Evolutionary conservation across 2,797 vertebrate species (phyloP).

Genomic region (Tadarida brasiliensis): DNA sequence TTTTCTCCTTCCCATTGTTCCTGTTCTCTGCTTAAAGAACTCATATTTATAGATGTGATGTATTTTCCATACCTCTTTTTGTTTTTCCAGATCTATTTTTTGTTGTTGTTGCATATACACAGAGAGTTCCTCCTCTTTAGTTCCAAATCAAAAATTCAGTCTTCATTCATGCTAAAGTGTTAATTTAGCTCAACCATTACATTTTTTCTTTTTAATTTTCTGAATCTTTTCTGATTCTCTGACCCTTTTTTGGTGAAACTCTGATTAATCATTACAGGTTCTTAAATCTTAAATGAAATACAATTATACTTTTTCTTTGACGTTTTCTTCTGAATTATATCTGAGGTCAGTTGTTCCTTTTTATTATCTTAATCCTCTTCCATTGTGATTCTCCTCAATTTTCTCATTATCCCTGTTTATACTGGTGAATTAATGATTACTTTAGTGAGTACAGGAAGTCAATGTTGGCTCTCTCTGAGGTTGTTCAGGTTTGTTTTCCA

Average conservation of each 20-base stretch:
- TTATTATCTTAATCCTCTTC: conserved; percentile 62
- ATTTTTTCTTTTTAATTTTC: conserved; percentile 46
- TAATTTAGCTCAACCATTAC: not conserved
- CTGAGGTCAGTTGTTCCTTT: not conserved
- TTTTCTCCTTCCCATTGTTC: not conserved
- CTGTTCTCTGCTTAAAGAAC: conserved; percentile 37
- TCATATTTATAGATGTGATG: not conserved
- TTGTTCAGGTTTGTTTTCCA: not conserved
- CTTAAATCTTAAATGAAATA: conserved; percentile 57
- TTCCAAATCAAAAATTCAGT: conserved; percentile 42
- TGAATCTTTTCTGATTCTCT: conserved; percentile 37
- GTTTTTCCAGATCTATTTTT: not conserved
- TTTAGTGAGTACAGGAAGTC: not conserved
- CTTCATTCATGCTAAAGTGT: conserved; percentile 15
- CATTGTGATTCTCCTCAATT: conserved; percentile 42
- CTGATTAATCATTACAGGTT: not conserved
- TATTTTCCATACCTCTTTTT: conserved; percentile 30
- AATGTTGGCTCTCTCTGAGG: not conserved
- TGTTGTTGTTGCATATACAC: not conserved
- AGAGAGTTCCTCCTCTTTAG: conserved; percentile 33
- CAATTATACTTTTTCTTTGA: conserved; percentile 52
- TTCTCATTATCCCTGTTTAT: conserved; percentile 22
- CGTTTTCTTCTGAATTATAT: conserved; percentile 58
- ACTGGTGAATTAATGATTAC: not conserved
- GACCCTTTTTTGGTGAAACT: not conserved